Base-by-base conservation (phyloP, 2,888 invertebrate species). In the Lysandra bellargus region DNA sequence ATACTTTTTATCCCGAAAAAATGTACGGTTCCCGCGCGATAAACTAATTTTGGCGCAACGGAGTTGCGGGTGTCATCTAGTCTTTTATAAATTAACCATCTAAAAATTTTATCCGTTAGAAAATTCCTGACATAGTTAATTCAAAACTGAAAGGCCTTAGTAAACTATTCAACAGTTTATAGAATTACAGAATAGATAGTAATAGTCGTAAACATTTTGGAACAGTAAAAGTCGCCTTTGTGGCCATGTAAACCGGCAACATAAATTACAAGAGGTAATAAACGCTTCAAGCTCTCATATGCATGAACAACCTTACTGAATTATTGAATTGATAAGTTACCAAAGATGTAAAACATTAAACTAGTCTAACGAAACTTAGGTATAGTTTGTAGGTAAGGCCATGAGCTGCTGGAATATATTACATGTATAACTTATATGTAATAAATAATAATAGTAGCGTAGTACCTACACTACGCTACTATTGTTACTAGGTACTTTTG, bases 191-290 rank as follows among this genome's bases (percentile, higher is more conserved):
- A 57, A 40, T 57, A 79, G 60, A 64, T 33, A 79, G 40, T 73
- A 44, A 79, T 76, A 76, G 30, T 80, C 80, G 80, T 80, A 80
- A 80, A 79, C 79, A 79, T 79, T 80, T 80, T 61, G 75, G 69
- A 80, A 64, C 76, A 49, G 76, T 80, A 80, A 80, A 80, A 73
- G 72, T 81, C 64, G 69, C 61, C 49, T 60, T 37, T 73, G 40
- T 75, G 79, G 76, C 79, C 80, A 80, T 78, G 83, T 79, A 81
- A 80, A 81, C 79, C 80, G 69, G 40, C 23, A 79, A 80, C 78
- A 81, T 83, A 84, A 83, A 84, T 84, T 83, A 83, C 80, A 80
- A 82, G 60, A 81, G 80, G 75, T 81, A 81, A 82, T 84, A 83
- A 84, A 84, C 80, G 82, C 82, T 81, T 80, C 44, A 79, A 82